Evolutionary conservation across 2,888 invertebrate species (phyloP).

Genomic region (Nebria brevicollis): DNA sequence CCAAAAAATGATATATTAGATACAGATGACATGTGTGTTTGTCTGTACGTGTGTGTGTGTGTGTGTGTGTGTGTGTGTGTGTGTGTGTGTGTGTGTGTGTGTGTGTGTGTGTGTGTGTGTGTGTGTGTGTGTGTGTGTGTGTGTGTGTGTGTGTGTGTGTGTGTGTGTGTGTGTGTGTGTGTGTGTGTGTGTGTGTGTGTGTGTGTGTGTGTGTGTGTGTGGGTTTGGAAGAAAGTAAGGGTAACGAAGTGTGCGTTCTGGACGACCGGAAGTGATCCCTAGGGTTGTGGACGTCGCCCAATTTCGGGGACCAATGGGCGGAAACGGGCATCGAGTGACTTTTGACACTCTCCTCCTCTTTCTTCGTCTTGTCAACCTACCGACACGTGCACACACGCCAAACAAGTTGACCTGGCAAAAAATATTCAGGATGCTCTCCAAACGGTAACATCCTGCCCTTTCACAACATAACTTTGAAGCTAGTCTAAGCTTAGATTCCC

Average conservation of each 20-base stretch:
- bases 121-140: slow-evolving; percentile 18
- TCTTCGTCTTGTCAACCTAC: neutral
- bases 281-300: slow-evolving; percentile 23
- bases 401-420: neutral
- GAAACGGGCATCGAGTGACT: slow-evolving; percentile 30
- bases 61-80: neutral
- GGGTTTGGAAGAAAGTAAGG: neutral
- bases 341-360: slow-evolving; percentile 9
- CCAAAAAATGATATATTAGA: slow-evolving; percentile 38
- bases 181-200: slow-evolving; percentile 26
- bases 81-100: neutral
- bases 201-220: neutral
- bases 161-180: neutral
- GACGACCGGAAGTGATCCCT: slow-evolving; percentile 16
- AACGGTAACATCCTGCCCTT: slow-evolving; percentile 29
- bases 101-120: slow-evolving; percentile 4
- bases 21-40: slow-evolving; percentile 36
- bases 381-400: neutral
- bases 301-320: slow-evolving; percentile 26
- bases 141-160: neutral
- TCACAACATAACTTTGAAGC: slow-evolving; percentile 26
- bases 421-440: neutral
- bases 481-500: slow-evolving; percentile 6
- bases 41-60: neutral
- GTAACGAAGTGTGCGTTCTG: slow-evolving; percentile 33